Evolutionary conservation across 1,140 invertebrate genomes (phyloP).

Genomic region (Drosophila pectinifera): DNA sequence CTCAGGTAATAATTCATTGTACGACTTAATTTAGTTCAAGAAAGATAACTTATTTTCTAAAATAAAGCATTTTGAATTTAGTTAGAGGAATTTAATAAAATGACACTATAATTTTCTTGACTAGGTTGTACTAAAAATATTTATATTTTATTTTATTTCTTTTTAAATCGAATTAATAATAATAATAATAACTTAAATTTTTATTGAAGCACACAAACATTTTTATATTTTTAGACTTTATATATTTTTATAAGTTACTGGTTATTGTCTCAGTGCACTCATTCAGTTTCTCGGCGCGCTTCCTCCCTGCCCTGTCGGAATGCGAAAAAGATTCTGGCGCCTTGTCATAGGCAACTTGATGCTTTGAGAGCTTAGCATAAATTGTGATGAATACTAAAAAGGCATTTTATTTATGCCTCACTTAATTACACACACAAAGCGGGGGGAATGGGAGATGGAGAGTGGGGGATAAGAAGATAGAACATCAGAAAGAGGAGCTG

Average conservation of each 20-base stretch:
- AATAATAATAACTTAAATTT: too few relatives aligned
- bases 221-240: too few relatives aligned
- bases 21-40: too few relatives aligned
- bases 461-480: background rate
- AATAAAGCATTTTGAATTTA: too few relatives aligned
- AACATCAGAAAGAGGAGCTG: slow-evolving; percentile 24
- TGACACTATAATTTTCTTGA: too few relatives aligned
- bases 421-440: slow-evolving; percentile 77
- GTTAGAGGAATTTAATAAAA: too few relatives aligned
- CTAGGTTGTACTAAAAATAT: too few relatives aligned
- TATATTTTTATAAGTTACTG: background rate
- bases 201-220: background rate
- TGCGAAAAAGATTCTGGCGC: slow-evolving; percentile 52
- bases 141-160: too few relatives aligned
- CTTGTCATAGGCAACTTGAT: slow-evolving; percentile 71
- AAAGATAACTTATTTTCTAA: too few relatives aligned
- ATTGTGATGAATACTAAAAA: slow-evolving; percentile 85
- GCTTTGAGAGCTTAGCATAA: slow-evolving; percentile 84
- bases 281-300: background rate
- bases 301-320: slow-evolving; percentile 1
- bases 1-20: too few relatives aligned
- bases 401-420: slow-evolving; percentile 83
- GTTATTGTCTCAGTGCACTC: background rate
- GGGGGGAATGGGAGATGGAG: slow-evolving; percentile 17
- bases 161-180: too few relatives aligned